Conservation (phyloP, 2,888 invertebrate species). For the Drosophila nr. perissopoda region DNA sequence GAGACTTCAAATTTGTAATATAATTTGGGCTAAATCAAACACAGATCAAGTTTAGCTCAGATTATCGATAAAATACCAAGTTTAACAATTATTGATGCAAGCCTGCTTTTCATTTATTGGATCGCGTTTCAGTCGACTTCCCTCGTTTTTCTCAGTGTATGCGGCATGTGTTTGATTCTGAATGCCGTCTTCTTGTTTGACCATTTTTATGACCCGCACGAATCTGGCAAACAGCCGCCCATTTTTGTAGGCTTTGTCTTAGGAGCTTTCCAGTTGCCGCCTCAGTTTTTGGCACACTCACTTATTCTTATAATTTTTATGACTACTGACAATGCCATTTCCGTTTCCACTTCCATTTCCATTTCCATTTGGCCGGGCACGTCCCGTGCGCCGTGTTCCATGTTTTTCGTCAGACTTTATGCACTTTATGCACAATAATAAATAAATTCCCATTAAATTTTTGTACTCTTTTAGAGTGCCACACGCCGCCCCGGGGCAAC, state of each 20-base stretch:
- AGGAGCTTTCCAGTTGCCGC: constrained; percentile 20
- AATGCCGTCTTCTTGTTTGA: constrained; percentile 51
- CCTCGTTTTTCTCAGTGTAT: background rate
- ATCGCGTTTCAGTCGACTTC: background rate
- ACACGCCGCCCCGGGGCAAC: background rate
- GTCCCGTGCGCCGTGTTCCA: constrained; percentile 27
- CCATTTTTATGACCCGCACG: constrained; percentile 65
- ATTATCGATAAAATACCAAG: background rate
- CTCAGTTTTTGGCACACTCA: constrained; percentile 14
- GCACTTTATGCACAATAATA: constrained; percentile 67
- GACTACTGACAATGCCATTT: constrained; percentile 56
- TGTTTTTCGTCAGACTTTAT: constrained; percentile 36
- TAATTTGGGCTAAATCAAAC: background rate
- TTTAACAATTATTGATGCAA: background rate
- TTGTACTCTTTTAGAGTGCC: constrained; percentile 39
- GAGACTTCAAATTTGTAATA: background rate
- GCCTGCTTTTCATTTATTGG: background rate
- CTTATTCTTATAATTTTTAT: constrained; percentile 59
- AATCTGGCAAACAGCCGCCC: constrained; percentile 31
- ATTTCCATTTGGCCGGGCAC: constrained; percentile 44
- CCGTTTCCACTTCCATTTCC: constrained; percentile 38
- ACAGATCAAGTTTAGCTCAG: background rate
- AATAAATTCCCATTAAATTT: constrained; percentile 60
- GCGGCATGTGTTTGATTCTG: constrained; percentile 58
- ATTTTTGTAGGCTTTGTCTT: constrained; percentile 63